These are phyloP conservation scores for Nanger granti DNA, from an alignment of 2,113 vertebrate genomes.

Conservation along the genomic window DNA sequence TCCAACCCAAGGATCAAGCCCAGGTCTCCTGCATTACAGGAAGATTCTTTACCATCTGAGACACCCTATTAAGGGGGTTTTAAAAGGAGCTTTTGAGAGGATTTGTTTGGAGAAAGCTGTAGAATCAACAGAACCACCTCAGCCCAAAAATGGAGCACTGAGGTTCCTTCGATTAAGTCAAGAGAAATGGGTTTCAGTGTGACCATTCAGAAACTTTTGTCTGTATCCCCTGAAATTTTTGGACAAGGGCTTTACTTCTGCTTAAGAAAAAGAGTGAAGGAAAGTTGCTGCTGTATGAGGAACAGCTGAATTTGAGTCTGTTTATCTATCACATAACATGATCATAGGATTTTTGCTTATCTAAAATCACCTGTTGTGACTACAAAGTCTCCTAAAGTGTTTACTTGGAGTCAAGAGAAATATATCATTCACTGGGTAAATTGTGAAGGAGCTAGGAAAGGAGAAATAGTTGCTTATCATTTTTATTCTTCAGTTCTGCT, in stretches of 20 bases:
- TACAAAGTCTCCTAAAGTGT: background rate
- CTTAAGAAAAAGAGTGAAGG: background rate
- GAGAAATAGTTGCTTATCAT: background rate
- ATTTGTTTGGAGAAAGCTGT: background rate
- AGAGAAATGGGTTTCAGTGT: background rate
- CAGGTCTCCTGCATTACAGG: background rate
- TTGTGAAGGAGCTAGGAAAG: background rate
- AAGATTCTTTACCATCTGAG: background rate
- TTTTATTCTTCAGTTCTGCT: background rate
- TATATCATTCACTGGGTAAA: background rate
- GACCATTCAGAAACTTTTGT: background rate
- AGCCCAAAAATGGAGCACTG: background rate
- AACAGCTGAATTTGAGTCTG: background rate
- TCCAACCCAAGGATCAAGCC: background rate
- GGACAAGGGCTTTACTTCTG: background rate
- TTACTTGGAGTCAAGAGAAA: background rate
- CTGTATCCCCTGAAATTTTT: background rate
- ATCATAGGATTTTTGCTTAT: background rate
- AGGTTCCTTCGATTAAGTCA: background rate
- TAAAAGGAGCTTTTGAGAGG: background rate
- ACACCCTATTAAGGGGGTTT: background rate
- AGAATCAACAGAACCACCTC: background rate
- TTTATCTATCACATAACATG: background rate
- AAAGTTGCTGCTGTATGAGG: background rate
- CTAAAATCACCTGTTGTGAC: background rate